phyloP scores from a whole-genome alignment of 2,113 vertebrate genomes.

The Microcebus murinus region DNA sequence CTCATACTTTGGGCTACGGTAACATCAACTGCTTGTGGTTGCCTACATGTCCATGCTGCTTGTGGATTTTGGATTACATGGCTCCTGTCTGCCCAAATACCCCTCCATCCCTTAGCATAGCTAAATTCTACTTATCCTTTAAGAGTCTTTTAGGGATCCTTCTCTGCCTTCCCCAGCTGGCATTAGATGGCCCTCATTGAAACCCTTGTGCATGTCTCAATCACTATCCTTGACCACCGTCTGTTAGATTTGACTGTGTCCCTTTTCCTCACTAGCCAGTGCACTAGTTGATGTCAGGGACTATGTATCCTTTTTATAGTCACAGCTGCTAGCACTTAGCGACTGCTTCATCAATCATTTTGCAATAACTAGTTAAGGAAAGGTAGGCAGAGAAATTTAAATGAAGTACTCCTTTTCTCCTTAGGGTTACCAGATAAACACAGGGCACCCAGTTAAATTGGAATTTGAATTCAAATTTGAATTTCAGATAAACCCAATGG shows the following conservation, averaged over 20 bases:
- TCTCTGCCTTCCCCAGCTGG: neutral
- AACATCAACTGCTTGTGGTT: neutral
- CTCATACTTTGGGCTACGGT: neutral
- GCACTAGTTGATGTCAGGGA: neutral
- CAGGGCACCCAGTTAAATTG: neutral
- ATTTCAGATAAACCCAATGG: neutral
- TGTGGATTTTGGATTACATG: neutral
- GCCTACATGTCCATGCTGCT: neutral
- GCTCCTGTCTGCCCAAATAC: neutral
- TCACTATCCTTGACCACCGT: neutral
- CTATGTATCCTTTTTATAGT: neutral
- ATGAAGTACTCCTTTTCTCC: neutral
- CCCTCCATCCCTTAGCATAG: neutral
- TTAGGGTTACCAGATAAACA: neutral
- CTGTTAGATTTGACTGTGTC: neutral
- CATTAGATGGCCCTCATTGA: neutral
- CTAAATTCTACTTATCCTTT: neutral
- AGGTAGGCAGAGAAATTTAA: neutral
- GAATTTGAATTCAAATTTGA: conserved; percentile 20
- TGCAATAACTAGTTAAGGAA: neutral
- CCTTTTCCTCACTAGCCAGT: neutral
- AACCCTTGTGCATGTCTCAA: neutral
- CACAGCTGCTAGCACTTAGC: neutral
- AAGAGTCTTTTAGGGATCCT: neutral
- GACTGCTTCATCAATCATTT: neutral